Percentiles rank a stretch among this genome's conserved stretches.
phyloP scores from a whole-genome alignment of 2,113 vertebrate species.

The Cryptomyrus ogoouensis region DNA sequence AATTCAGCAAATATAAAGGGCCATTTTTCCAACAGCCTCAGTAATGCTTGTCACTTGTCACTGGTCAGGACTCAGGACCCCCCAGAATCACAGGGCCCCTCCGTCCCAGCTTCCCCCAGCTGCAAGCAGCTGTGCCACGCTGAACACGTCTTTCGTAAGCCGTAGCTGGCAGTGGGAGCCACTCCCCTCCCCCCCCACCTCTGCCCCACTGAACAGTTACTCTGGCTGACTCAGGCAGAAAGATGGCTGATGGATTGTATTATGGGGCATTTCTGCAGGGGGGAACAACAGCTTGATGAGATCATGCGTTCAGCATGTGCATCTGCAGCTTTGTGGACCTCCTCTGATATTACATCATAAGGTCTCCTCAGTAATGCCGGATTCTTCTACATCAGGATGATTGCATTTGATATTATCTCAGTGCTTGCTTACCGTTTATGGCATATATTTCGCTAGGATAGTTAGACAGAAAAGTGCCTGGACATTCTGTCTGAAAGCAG shows the following conservation, averaged over 20 bases:
- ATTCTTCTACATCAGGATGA: not conserved
- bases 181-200: not conserved
- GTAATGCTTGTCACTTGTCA: not conserved
- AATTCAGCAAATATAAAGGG: not conserved
- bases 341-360: not conserved
- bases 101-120: not conserved
- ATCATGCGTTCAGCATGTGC: not conserved
- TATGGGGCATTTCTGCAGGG: not conserved
- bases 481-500: not conserved
- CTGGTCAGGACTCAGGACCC: not conserved
- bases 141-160: not conserved
- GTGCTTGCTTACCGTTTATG: not conserved
- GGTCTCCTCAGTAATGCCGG: not conserved
- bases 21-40: not conserved
- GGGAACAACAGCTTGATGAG: not conserved
- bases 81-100: not conserved
- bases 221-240: not conserved
- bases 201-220: not conserved
- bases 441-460: not conserved
- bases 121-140: not conserved
- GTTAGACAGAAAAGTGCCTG: not conserved
- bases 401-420: not conserved
- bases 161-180: not conserved
- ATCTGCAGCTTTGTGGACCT: not conserved
- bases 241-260: not conserved